Percentiles rank a stretch among this genome's conserved stretches.
Conservation (phyloP, 2,113 vertebrate species). For the Limanda limanda region DNA sequence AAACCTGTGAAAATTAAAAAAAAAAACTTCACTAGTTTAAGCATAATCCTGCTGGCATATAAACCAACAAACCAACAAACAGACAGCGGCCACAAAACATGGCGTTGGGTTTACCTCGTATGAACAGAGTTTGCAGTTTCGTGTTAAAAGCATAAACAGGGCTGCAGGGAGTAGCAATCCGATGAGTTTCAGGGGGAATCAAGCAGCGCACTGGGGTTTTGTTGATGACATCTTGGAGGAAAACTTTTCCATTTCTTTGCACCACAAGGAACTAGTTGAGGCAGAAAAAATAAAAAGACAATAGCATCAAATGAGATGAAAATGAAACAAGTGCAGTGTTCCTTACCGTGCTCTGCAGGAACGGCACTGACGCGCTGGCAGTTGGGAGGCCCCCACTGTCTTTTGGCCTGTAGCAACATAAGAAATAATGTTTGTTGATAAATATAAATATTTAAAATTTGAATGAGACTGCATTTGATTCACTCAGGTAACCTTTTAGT, state of each 20-base stretch:
- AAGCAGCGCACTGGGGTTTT: slow-evolving; percentile 78
- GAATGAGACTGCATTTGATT: neutral
- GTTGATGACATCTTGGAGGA: slow-evolving; percentile 81
- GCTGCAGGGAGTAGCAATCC: slow-evolving; percentile 74
- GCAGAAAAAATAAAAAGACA: slow-evolving; percentile 16
- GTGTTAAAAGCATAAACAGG: slow-evolving; percentile 83
- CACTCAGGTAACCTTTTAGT: slow-evolving; percentile 78
- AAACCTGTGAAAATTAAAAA: no score
- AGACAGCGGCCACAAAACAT: no score
- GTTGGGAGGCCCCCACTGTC: slow-evolving; percentile 49
- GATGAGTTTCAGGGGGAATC: slow-evolving; percentile 63
- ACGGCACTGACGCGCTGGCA: slow-evolving; percentile 45
- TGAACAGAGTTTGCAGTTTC: slow-evolving; percentile 76
- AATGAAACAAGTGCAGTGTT: neutral
- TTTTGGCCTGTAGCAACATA: slow-evolving; percentile 46
- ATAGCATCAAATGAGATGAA: neutral
- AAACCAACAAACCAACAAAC: no score
- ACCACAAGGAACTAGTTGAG: slow-evolving; percentile 83
- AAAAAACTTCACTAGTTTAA: no score
- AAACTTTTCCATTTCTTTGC: slow-evolving; percentile 80
- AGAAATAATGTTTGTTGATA: neutral
- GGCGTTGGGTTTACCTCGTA: slow-evolving; percentile 79
- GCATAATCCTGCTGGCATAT: no score
- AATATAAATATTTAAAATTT: neutral
- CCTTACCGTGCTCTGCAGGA: slow-evolving; percentile 71